These are phyloP conservation scores for Sarcophaga caerulescens DNA, from an alignment of 2,888 invertebrate species.

Conservation along the genomic window DNA sequence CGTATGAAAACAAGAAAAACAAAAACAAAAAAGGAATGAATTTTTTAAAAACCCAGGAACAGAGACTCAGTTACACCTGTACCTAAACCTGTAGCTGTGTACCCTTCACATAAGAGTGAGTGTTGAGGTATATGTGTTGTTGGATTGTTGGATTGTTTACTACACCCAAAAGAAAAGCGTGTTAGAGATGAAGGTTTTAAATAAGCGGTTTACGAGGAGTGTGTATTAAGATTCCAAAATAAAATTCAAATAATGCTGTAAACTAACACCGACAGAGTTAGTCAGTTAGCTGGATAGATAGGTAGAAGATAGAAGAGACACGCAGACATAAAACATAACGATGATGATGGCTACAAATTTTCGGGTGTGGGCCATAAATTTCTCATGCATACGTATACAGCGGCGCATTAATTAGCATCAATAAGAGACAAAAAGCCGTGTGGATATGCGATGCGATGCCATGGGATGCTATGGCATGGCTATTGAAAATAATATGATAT, in stretches of 20 bases:
- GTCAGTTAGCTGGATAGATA: background rate
- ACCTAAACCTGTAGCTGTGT: no score
- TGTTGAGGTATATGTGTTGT: no score
- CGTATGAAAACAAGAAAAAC: no score
- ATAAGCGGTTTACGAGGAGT: conserved; percentile 23
- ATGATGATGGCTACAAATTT: conserved; percentile 67
- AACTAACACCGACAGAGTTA: conserved; percentile 37
- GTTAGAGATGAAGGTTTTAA: conserved; percentile 44
- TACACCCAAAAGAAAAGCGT: background rate
- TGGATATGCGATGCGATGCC: no score
- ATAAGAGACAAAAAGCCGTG: conserved; percentile 68
- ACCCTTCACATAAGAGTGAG: no score
- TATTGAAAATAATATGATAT: conserved; percentile 58
- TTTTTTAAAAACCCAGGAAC: no score
- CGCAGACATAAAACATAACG: background rate
- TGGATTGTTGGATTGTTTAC: no score
- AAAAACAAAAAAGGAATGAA: no score
- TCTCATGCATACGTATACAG: conserved; percentile 73
- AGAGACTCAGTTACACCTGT: conserved; percentile 30
- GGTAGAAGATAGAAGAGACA: background rate
- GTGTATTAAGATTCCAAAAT: conserved; percentile 54
- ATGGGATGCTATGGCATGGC: conserved; percentile 41
- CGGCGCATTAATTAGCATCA: conserved; percentile 79
- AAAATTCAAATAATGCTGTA: conserved; percentile 17
- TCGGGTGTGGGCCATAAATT: conserved; percentile 80